Evolutionary conservation across 2,113 vertebrate species (phyloP).

Genomic region (Phyllostomus hastatus): DNA sequence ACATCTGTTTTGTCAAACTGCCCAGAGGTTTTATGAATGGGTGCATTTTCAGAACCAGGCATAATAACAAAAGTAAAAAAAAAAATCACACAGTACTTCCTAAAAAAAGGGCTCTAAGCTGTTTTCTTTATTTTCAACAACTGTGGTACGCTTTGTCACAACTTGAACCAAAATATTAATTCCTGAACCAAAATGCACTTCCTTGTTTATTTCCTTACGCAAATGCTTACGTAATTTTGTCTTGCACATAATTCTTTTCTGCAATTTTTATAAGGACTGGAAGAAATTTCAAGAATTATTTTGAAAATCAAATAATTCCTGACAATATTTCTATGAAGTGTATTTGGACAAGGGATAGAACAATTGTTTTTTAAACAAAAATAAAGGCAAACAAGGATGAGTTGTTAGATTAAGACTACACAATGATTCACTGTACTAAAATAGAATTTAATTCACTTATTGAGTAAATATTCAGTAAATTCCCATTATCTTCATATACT

Average conservation of each 20-base stretch:
- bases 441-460: background rate
- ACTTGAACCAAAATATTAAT: slow-evolving; percentile 15
- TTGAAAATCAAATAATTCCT: slow-evolving; percentile 48
- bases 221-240: slow-evolving; percentile 38
- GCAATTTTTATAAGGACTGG: slow-evolving; percentile 41
- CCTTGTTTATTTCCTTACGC: slow-evolving; percentile 7
- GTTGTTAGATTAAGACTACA: background rate
- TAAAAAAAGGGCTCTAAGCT: background rate
- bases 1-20: background rate
- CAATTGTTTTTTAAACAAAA: slow-evolving; percentile 38
- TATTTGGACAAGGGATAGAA: background rate
- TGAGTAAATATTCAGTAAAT: background rate
- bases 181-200: slow-evolving; percentile 44
- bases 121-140: slow-evolving; percentile 19
- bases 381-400: slow-evolving; percentile 30
- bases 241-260: background rate
- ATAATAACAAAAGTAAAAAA: background rate
- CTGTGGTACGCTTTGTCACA: background rate
- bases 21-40: slow-evolving; percentile 33
- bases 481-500: background rate
- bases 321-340: background rate
- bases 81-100: background rate
- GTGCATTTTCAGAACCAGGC: slow-evolving; percentile 30
- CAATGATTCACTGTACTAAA: background rate
- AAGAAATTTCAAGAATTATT: slow-evolving; percentile 57